These are phyloP conservation scores for Ondatra zibethicus DNA, from an alignment of 2,113 vertebrate species.

Conservation along the genomic window DNA sequence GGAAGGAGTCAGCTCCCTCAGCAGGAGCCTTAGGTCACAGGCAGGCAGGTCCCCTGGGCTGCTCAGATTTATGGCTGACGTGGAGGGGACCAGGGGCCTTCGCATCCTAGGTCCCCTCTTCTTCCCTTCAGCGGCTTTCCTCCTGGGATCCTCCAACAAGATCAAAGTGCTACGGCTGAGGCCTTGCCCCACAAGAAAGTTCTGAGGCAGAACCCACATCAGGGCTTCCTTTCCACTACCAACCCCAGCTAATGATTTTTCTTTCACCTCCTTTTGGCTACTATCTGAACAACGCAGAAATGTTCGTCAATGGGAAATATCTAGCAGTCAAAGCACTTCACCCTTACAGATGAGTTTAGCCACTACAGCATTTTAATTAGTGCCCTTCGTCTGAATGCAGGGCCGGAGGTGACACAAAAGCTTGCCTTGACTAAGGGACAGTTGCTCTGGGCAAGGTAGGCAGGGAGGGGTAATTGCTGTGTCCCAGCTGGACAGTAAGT, in stretches of 20 bases:
- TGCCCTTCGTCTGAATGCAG: background rate
- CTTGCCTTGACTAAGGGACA: background rate
- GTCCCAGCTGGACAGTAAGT: background rate
- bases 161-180: background rate
- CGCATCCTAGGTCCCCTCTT: too few relatives aligned
- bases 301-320: background rate
- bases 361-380: background rate
- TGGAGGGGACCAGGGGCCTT: rapidly evolving
- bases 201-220: rapidly evolving
- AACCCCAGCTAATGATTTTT: background rate
- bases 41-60: background rate
- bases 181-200: too few relatives aligned
- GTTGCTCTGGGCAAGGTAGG: background rate
- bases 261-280: background rate
- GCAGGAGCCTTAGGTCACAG: background rate
- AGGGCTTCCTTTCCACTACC: background rate
- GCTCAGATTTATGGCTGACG: background rate
- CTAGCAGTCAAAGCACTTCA: background rate
- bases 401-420: background rate
- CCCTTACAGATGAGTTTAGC: background rate
- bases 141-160: background rate
- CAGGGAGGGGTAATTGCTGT: background rate
- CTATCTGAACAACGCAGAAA: background rate
- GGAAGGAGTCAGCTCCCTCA: background rate
- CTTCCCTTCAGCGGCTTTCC: background rate